phyloP scores from a whole-genome alignment of 2,888 invertebrate species.

The Nephrotoma flavescens region DNA sequence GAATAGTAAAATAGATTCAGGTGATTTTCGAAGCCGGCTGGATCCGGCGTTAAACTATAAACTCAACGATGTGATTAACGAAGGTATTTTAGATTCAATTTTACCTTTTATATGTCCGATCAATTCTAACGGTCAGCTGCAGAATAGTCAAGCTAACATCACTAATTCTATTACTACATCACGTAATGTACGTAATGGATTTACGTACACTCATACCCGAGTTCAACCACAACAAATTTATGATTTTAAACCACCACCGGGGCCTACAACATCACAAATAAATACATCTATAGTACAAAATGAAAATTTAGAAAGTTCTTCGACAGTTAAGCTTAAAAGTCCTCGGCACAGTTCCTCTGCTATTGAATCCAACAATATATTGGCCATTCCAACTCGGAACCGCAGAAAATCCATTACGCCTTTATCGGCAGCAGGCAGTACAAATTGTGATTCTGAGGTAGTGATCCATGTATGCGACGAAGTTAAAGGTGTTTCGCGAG shows the following conservation, averaged over 20 bases:
- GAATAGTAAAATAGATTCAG: conserved; percentile 7
- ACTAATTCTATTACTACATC: background rate
- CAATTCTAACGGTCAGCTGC: background rate
- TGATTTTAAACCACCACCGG: background rate
- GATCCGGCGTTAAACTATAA: conserved; percentile 26
- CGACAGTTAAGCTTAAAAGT: background rate
- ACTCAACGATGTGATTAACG: conserved; percentile 49
- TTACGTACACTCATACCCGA: background rate
- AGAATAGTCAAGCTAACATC: background rate
- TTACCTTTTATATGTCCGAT: conserved; percentile 50
- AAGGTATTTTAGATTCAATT: conserved; percentile 70
- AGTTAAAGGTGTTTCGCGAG: conserved; percentile 74
- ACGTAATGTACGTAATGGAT: background rate
- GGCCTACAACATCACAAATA: background rate
- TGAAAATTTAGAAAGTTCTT: background rate
- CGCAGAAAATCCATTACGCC: conserved; percentile 1
- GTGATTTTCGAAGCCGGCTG: conserved; percentile 11
- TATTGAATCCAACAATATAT: background rate
- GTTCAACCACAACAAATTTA: conserved; percentile 1
- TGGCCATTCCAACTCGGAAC: background rate
- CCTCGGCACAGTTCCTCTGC: background rate
- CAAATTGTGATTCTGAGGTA: conserved; percentile 51
- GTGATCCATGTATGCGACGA: conserved; percentile 94
- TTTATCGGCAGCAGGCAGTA: background rate
- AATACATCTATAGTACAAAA: background rate